A percentile compares a stretch with the other conserved stretches of the same genome.
Conservation (phyloP, 2,797 vertebrate genomes). For the Synanceia verrucosa region DNA sequence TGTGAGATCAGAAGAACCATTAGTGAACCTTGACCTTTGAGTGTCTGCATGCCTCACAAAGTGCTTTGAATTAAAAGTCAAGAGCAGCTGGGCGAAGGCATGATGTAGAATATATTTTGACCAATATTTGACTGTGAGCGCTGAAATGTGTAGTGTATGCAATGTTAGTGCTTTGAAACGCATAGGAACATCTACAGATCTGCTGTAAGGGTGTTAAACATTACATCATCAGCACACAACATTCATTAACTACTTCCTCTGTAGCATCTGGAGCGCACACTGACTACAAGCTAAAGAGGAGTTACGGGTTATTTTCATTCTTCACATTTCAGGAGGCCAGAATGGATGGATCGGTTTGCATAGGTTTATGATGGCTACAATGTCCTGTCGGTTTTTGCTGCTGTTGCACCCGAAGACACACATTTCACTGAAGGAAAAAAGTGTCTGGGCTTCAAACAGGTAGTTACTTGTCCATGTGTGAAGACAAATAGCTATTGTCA, state of each 20-base stretch:
- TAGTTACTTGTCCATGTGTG: background rate
- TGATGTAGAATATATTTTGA: conserved; percentile 10
- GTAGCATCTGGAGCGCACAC: conserved; percentile 21
- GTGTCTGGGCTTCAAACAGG: conserved; percentile 1
- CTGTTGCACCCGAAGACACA: background rate
- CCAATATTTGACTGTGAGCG: conserved; percentile 49
- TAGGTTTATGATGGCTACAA: conserved; percentile 66
- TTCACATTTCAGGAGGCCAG: conserved; percentile 66
- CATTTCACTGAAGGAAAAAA: background rate
- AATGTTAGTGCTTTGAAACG: conserved; percentile 53
- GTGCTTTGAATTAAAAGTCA: conserved; percentile 61
- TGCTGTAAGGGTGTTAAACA: background rate
- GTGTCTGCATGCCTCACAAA: conserved; percentile 56
- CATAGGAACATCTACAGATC: conserved; percentile 19
- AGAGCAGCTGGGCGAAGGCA: background rate
- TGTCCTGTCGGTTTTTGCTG: conserved; percentile 4
- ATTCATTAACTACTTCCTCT: conserved; percentile 37
- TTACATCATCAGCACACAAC: conserved; percentile 22
- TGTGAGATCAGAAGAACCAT: background rate
- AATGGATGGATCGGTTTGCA: conserved; percentile 74
- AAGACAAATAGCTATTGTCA: background rate
- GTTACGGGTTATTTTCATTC: conserved; percentile 14
- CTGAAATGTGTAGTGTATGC: conserved; percentile 62
- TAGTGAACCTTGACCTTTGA: conserved; percentile 34
- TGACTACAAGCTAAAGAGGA: conserved; percentile 31